Evolutionary conservation across 1,140 invertebrate species (phyloP), one percentile per base, ranked within the genome.

Genomic region (Drosophila insularis): DNA sequence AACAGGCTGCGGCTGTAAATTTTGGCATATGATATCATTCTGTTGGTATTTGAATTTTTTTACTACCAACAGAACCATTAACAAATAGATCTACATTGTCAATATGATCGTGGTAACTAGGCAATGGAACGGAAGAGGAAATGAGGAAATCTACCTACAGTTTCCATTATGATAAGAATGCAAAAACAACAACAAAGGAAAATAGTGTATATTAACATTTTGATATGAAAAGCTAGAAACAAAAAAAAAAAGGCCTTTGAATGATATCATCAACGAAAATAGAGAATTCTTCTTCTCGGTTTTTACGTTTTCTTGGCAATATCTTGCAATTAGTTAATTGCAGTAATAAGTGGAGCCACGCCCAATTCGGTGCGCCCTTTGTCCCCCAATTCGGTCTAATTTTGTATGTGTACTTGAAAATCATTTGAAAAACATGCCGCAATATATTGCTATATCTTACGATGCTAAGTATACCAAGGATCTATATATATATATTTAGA

Each of bases 231-330:
- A 50, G 4, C 10, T 13, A 5, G 1, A 21, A 21, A 19, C 19
- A 19, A 3, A 21, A 50, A 50, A 8, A 2, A 19, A 8, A 21
- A 43, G n/a, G n/a, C n/a, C 27, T 27, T 27, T 27, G 19, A 6
- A 10, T 58, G 55, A 58, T 58, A 58, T 58, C 55, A 55, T 55
- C 53, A 58, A 4, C 31, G 31, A 32, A 56, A 55, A 55, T n/a
- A 55, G 6, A 55, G n/a, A 27, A 8, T 31, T 17, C 13, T 8
- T 14, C 7, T 55, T 27, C 27, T n/a, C n/a, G n/a, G n/a, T n/a
- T 27, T 27, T 55, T 11, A 3, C 35, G 11, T 3, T 37, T 37
- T 37, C 11, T 37, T 35, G 32, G 21, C n/a, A 46, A 46, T 46
- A 2, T 46, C 40, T 35, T 56, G 27, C 55, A 58, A 35, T 58